A percentile compares a stretch with the other conserved stretches of the same genome.
These are phyloP conservation scores for Strongylocentrotus purpuratus DNA, from an alignment of 35 echinoderm and acorn worm species.

Conservation along the genomic window DNA sequence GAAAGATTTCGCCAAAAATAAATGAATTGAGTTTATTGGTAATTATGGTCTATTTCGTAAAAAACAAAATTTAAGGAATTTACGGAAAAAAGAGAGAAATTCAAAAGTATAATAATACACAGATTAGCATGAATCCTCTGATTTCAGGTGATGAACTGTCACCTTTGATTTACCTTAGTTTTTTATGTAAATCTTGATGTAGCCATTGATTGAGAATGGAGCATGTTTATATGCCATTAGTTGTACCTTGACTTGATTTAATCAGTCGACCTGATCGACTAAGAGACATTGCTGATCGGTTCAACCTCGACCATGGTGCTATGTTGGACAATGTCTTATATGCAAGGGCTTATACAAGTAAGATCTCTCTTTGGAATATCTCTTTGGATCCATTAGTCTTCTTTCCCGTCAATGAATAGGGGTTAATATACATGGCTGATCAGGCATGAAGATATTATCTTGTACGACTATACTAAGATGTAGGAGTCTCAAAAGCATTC, in stretches of 20 bases:
- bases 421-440: neutral
- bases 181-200: too few relatives aligned
- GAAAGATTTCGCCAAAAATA: too few relatives aligned
- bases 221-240: neutral
- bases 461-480: neutral
- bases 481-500: too few relatives aligned
- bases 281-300: constrained; percentile 96
- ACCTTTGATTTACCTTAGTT: too few relatives aligned
- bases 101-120: too few relatives aligned
- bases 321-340: constrained; percentile 99
- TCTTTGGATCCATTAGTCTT: neutral
- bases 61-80: too few relatives aligned
- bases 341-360: constrained; percentile 98
- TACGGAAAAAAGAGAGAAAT: too few relatives aligned
- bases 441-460: neutral
- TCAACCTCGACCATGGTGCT: constrained; percentile 93
- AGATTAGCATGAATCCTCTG: too few relatives aligned
- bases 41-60: too few relatives aligned
- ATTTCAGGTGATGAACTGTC: too few relatives aligned
- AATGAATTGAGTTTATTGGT: too few relatives aligned
- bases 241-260: neutral
- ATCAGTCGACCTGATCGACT: constrained; percentile 87
- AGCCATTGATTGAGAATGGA: too few relatives aligned
- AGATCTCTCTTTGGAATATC: constrained; percentile 15
- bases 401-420: neutral